A percentile compares a stretch with the other conserved stretches of the same genome.
Conservation (phyloP, 1,140 invertebrate species). For the Kradibia gibbosae region DNA sequence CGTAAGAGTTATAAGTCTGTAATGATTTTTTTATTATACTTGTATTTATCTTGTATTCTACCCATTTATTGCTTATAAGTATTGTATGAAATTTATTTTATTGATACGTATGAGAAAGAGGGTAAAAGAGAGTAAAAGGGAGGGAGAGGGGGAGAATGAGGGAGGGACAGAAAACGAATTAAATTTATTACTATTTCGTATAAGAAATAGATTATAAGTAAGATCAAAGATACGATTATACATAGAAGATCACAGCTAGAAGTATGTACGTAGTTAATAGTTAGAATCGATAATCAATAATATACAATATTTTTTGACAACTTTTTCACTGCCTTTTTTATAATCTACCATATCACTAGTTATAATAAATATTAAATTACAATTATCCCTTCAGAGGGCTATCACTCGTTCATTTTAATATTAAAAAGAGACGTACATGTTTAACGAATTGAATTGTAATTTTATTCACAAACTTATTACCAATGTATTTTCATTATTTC, state of each 20-base stretch:
- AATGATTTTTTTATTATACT: constrained; percentile 36
- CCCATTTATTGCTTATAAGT: background rate
- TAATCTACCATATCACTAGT: no score
- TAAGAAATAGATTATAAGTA: background rate
- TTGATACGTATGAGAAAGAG: background rate
- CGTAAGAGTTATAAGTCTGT: background rate
- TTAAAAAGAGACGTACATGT: no score
- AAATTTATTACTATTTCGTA: constrained; percentile 1
- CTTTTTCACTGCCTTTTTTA: background rate
- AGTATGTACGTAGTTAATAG: background rate
- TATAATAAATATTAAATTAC: no score
- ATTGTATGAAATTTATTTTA: background rate
- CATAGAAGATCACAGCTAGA: background rate
- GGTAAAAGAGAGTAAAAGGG: background rate
- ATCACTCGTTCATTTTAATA: no score
- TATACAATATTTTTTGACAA: no score
- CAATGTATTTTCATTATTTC: no score
- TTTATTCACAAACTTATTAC: no score
- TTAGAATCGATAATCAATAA: background rate
- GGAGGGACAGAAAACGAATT: background rate
- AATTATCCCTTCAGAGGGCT: no score
- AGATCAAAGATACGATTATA: background rate
- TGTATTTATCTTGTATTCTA: background rate
- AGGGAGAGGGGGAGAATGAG: background rate
- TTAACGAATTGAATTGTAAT: no score